These are phyloP conservation scores for Zophobas morio DNA, from an alignment of 1,140 invertebrate species.

Conservation along the genomic window DNA sequence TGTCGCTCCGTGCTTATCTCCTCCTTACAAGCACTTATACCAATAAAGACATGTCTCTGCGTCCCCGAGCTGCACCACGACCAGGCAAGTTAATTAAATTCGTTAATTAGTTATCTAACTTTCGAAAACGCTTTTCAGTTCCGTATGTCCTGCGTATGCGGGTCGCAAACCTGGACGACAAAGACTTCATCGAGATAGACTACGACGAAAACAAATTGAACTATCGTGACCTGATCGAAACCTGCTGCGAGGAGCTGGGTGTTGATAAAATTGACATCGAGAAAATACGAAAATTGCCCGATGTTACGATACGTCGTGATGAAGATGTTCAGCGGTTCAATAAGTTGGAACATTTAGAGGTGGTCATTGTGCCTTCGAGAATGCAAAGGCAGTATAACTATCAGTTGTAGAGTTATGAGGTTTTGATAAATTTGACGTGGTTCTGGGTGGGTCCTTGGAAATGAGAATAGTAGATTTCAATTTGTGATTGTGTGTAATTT, in stretches of 20 bases:
- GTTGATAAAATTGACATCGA: conserved; percentile 15
- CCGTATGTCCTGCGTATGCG: conserved; percentile 3
- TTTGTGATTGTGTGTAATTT: too few relatives aligned
- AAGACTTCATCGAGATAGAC: conserved; percentile 21
- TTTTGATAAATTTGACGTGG: not conserved
- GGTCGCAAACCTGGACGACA: conserved; percentile 3
- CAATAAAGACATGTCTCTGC: too few relatives aligned
- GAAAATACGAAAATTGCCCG: conserved; percentile 22
- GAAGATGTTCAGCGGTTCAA: conserved; percentile 7
- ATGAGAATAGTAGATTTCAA: too few relatives aligned
- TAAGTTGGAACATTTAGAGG: conserved; percentile 13
- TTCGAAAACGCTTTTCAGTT: not conserved
- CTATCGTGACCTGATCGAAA: conserved; percentile 16
- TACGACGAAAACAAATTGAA: conserved; percentile 12
- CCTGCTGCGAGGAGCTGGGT: conserved; percentile 1
- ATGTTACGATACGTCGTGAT: not conserved
- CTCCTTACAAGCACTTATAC: too few relatives aligned
- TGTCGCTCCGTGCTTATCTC: too few relatives aligned
- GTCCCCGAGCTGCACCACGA: not conserved
- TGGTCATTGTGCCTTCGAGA: conserved; percentile 5
- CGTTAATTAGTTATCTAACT: not conserved
- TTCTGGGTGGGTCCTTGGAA: too few relatives aligned
- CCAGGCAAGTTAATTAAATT: not conserved
- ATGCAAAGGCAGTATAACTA: conserved; percentile 10
- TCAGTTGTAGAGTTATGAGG: not conserved